Base-by-base conservation (phyloP, 1,140 invertebrate species). In the Aphaenogaster floridana region DNA sequence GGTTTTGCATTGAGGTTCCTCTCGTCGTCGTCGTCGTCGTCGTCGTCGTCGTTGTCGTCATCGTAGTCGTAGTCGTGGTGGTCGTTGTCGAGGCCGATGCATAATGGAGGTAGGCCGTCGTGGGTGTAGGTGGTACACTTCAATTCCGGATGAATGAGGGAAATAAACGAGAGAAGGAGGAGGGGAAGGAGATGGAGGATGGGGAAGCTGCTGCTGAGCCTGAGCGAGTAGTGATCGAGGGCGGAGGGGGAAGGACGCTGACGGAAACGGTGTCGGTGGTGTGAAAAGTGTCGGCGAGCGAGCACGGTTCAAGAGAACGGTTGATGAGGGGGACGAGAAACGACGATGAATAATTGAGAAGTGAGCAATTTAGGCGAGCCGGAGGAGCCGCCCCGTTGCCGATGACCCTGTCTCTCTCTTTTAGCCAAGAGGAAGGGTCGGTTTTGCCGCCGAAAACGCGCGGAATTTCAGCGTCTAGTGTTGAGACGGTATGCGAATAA, bases 371-470 rank as follows among this genome's bases (percentile, higher is more conserved):
- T 89, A 79, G 89, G 79, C 61, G 48, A 80, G 59, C 52, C 11
- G 76, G 90, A 83, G 42, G 92, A 87, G 90, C 48, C 84, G 85
- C 89, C 83, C 90, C 86, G 91, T 93, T 92, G 90, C 79, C 59
- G 36, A 36, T 78, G 52, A 86, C 45, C 15, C 21, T n/a, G 7
- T 9, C 21, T 0, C 54, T 39, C 15, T 15, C 15, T 39, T 42
- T 77, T 89, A 84, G 86, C 86, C 91, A 90, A 93, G 90, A 91
- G 63, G 68, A 69, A 90, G 78, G 34, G 13, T 21, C 13, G 45
- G 4, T 87, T 87, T 87, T 88, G 87, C 91, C 86, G 77, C 88
- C 88, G 90, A 93, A 93, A 93, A 93, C 90, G 52, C 83, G 42
- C 80, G 69, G 89, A 88, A 92, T 93, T 92, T 89, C 74, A 69